Base-by-base conservation (phyloP, 2,888 invertebrate species). In the Xylota segnis region DNA sequence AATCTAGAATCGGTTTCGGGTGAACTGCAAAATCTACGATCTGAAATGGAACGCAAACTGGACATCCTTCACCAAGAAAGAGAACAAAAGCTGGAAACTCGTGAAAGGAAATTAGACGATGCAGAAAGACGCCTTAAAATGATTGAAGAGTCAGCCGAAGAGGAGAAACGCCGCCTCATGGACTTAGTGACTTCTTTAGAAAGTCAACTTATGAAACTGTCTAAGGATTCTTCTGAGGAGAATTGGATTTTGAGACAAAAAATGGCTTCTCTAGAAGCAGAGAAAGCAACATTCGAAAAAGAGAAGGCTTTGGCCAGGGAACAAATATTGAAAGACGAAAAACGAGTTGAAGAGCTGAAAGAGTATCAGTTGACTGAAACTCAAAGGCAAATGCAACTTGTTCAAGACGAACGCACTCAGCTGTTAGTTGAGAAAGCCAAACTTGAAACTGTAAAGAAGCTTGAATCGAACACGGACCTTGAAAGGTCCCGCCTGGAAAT, bases 221-320 rank as follows among this genome's bases (percentile, higher is more conserved):
- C 91, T 0, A 91, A 91, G 71, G 91, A 91, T 9, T 88, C 91
- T 0, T 90, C 91, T 0, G 92, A 92, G 54, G 92, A 92, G 43
- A 92, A 91, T 68, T 92, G 92, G 92, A 89, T 90, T 37, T 68
- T 92, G 12, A 89, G 92, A 0, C 92, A 92, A 87, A 91, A 91
- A 72, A 88, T 92, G 88, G 88, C 91, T n/a, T 88, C 90, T 5
- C 77, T 92, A 3, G 92, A 92, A 72, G 90, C 90, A 0, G 93
- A 92, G 27, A 90, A 90, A 71, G 77, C 88, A 9, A 89, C 91
- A 0, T 91, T 92, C 32, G 91, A 91, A 45, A 90, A 90, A 9
- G 93, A 92, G 65, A 91, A 91, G 45, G 87, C 89, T n/a, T 90
- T 90, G 23, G 88, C 89, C 5, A 89, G 92, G 0, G 92, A 92